Evolutionary conservation across 2,888 invertebrate genomes (phyloP).

Genomic region (Branchellion lobata): DNA sequence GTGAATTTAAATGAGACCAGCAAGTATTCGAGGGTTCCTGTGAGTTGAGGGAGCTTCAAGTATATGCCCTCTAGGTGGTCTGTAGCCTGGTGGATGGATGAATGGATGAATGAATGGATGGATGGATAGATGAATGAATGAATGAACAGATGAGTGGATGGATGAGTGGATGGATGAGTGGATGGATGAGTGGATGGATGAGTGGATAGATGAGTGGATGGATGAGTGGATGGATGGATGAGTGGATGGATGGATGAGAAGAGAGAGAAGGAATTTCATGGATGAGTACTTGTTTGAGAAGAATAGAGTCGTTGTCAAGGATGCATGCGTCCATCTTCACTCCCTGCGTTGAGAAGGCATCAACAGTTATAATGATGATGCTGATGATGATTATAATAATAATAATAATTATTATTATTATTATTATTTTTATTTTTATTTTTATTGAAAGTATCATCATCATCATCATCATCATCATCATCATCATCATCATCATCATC

Average conservation of each 20-base stretch:
- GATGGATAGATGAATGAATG: background rate
- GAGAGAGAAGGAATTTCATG: background rate
- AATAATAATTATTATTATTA: too few relatives aligned
- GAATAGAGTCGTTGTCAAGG: conserved; percentile 81
- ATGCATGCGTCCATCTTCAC: conserved; percentile 89
- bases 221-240: background rate
- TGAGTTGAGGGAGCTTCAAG: conserved; percentile 80
- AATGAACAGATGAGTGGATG: background rate
- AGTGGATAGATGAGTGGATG: conserved; percentile 61
- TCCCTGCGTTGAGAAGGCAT: conserved; percentile 65
- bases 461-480: too few relatives aligned
- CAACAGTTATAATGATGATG: too few relatives aligned
- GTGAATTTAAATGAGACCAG: conserved; percentile 72
- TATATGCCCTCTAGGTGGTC: conserved; percentile 93
- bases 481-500: too few relatives aligned
- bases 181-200: conserved; percentile 68
- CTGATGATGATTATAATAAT: too few relatives aligned
- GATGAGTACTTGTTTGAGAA: conserved; percentile 70
- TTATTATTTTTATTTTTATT: too few relatives aligned
- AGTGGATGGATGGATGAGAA: background rate
- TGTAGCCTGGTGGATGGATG: conserved; percentile 70
- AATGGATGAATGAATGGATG: background rate
- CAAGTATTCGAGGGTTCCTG: conserved; percentile 81
- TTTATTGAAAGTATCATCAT: too few relatives aligned
- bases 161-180: background rate